phyloP scores from a whole-genome alignment of 2,797 vertebrate genomes.

The Glyptemys insculpta region DNA sequence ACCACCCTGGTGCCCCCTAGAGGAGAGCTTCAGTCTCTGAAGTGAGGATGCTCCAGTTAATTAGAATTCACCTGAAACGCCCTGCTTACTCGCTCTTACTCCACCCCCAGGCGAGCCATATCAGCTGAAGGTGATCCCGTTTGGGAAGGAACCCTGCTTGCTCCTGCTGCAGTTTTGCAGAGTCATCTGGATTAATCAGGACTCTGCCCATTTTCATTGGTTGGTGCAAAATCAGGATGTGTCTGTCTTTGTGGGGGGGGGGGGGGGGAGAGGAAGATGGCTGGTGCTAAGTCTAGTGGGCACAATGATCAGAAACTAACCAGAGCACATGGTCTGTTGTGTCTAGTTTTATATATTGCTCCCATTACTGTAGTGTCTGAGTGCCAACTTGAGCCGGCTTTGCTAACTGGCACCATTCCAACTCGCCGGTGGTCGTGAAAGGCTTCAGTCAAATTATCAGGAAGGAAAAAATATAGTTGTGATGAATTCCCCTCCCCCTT shows the following conservation, averaged over 20 bases:
- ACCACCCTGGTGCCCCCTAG: neutral
- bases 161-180: neutral
- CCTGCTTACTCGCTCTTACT: neutral
- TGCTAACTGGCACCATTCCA: neutral
- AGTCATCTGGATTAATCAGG: neutral
- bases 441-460: slow-evolving; percentile 35
- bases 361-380: neutral
- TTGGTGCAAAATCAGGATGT: neutral
- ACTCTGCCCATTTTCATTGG: neutral
- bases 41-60: neutral
- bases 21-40: neutral
- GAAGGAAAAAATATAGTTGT: neutral
- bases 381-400: slow-evolving; percentile 2
- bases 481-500: slow-evolving; percentile 30
- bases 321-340: neutral
- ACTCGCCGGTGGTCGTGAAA: neutral
- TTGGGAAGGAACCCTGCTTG: neutral
- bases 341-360: neutral
- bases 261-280: no score
- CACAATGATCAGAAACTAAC: neutral
- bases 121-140: neutral
- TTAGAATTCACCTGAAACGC: neutral
- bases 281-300: neutral
- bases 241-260: neutral
- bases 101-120: neutral